Percentiles rank a stretch among this genome's conserved stretches.
phyloP scores from a whole-genome alignment of 2,888 invertebrate species.

The Synanthedon andrenaeformis region DNA sequence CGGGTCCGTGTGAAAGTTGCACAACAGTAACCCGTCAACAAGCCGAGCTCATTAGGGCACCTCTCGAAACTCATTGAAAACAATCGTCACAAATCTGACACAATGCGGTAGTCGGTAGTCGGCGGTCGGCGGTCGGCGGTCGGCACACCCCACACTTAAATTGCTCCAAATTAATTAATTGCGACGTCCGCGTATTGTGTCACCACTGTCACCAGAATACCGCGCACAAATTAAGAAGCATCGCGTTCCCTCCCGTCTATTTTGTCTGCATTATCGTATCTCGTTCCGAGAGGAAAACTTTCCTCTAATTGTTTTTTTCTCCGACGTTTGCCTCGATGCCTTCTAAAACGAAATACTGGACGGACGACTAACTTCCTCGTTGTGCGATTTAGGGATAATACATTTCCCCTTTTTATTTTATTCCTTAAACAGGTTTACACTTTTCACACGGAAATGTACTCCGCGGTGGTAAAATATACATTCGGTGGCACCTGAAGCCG shows the following conservation, averaged over 20 bases:
- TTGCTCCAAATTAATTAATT: slow-evolving; percentile 25
- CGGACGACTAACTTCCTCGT: slow-evolving; percentile 23
- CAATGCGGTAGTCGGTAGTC: slow-evolving; percentile 15
- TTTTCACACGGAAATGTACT: not conserved
- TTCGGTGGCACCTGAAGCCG: slow-evolving; percentile 1
- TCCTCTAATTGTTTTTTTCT: slow-evolving; percentile 32
- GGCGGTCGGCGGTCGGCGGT: slow-evolving; percentile 11
- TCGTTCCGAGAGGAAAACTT: slow-evolving; percentile 15
- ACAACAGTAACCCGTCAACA: not conserved
- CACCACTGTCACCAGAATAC: slow-evolving; percentile 7
- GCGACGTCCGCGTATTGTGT: slow-evolving; percentile 17
- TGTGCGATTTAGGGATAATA: slow-evolving; percentile 21
- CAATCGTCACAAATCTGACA: slow-evolving; percentile 18
- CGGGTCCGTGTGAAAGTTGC: not conserved
- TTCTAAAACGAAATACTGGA: slow-evolving; percentile 25
- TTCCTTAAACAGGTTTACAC: slow-evolving; percentile 4
- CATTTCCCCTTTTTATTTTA: slow-evolving; percentile 13
- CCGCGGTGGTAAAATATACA: not conserved
- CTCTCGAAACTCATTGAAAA: slow-evolving; percentile 15
- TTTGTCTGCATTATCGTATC: not conserved
- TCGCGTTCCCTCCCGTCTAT: slow-evolving; percentile 1
- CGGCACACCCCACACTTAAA: not conserved
- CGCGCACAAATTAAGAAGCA: slow-evolving; percentile 18
- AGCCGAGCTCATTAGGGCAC: slow-evolving; percentile 14
- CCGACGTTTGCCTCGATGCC: slow-evolving; percentile 25